A percentile compares a stretch with the other conserved stretches of the same genome.
These are phyloP conservation scores for Acanthiza pusilla DNA, from an alignment of 2,797 vertebrate genomes.

Conservation along the genomic window DNA sequence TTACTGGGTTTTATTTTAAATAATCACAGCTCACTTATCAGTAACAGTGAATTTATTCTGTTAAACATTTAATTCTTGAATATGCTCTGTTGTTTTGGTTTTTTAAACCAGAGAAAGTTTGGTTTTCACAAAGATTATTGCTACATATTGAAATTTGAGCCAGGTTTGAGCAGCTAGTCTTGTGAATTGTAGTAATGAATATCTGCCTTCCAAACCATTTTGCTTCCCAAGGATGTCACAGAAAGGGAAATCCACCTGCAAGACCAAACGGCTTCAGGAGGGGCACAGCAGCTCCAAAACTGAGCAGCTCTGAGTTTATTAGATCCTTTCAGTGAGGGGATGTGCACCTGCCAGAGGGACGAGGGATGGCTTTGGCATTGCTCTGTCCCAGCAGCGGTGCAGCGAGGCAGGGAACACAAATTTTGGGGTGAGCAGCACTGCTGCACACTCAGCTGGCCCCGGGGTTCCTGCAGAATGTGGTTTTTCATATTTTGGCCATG, in stretches of 20 bases:
- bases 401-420: background rate
- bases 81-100: background rate
- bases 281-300: conserved; percentile 5
- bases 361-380: conserved; percentile 48
- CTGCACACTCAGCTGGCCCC: background rate
- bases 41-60: background rate
- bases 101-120: background rate
- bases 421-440: background rate
- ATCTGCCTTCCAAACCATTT: background rate
- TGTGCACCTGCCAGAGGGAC: conserved; percentile 32
- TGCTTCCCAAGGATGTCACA: background rate
- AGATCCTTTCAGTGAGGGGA: conserved; percentile 10
- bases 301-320: conserved; percentile 11
- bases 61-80: background rate
- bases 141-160: background rate
- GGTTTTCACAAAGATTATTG: background rate
- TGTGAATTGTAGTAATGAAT: background rate
- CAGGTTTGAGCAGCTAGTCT: conserved; percentile 37
- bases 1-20: background rate
- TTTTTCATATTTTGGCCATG: background rate
- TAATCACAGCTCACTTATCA: no score
- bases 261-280: conserved; percentile 26
- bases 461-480: background rate
- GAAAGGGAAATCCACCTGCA: background rate
- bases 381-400: conserved; percentile 29